phyloP scores from a whole-genome alignment of 64 coral and sea anemone genomes.

The Cladopsammia gracilis region DNA sequence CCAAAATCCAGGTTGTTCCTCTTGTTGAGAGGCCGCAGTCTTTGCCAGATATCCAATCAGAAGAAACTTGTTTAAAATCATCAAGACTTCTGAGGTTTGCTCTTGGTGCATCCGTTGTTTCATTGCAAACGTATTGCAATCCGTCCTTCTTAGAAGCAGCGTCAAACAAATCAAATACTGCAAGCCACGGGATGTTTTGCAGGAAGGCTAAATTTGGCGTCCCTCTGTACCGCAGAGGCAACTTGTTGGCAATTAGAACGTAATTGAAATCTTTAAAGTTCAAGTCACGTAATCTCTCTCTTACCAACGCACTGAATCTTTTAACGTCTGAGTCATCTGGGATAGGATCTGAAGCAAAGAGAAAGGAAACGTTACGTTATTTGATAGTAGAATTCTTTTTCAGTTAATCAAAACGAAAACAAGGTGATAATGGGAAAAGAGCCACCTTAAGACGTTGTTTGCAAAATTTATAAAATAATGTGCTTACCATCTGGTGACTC shows the following conservation, averaged over 20 bases:
- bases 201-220: slow-evolving; percentile 36
- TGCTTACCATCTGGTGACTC: no score
- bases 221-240: slow-evolving; percentile 45
- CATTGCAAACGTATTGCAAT: slow-evolving; percentile 49
- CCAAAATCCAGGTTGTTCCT: slow-evolving; percentile 66
- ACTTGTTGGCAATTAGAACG: slow-evolving; percentile 58
- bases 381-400: not conserved
- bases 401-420: not conserved
- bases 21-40: slow-evolving; percentile 22
- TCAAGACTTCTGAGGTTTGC: slow-evolving; percentile 49
- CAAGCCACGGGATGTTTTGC: slow-evolving; percentile 74
- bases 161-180: slow-evolving; percentile 72
- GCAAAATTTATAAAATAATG: no score
- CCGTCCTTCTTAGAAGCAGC: slow-evolving; percentile 53
- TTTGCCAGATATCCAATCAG: slow-evolving; percentile 27
- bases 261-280: slow-evolving; percentile 55
- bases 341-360: not conserved
- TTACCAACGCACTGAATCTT: slow-evolving; percentile 11
- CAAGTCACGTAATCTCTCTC: slow-evolving; percentile 42
- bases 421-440: no score
- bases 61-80: slow-evolving; percentile 23
- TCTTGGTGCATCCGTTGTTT: slow-evolving; percentile 57
- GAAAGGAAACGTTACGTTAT: not conserved
- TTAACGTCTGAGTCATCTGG: slow-evolving; percentile 38
- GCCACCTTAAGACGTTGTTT: no score